Base-by-base conservation (phyloP, 92 coral and sea anemone genomes). In the Heteractis magnifica region DNA sequence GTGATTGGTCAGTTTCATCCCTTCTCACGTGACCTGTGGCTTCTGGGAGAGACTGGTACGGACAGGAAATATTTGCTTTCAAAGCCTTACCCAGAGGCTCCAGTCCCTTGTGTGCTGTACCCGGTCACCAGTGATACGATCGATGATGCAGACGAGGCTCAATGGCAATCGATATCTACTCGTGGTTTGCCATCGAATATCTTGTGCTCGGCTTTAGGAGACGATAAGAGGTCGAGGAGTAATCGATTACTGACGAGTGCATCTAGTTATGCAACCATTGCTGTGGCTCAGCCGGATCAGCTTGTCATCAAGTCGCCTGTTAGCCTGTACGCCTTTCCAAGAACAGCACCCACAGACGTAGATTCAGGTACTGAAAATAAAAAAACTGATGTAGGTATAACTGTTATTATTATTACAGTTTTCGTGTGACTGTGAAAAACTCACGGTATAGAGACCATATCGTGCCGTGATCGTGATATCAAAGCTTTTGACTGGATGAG, bases 21-120 rank as follows among this genome's bases (percentile, higher is more conserved):
- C 14, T 89, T 96, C 83, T 92, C 99, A 64, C 98, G 98, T 81
- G 94, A 87, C 71, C 87, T 96, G 44, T 96, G 99, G 99, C 89
- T 96, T 23, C 75, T 96, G 51, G 87, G 92, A 60, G 98, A 96
- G 98, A 94, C 98, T 87, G 99, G 95, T 65, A 92, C 97, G 10
- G 92, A 92, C 93, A 82, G 93, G 86, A 96, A 90, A 88, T 96
- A 87, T 80, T 86, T 96, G 44, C 91, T 96, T 18, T 88, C 91
- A 11, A 94, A 93, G 62, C 94, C 95, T 2, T 92, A 92, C 78
- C 94, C 93, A 26, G 98, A 94, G 84, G 92, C 94, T 58, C 95
- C 93, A 41, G 94, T 92, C 7, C 98, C 99, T 49, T 92, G 94
- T 80, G 89, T 96, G 14, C 93, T 96, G 19, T 90, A 93, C 79